Evolutionary conservation across 2,888 invertebrate species (phyloP).

Genomic region (Lepidocyrtinus sp.): DNA sequence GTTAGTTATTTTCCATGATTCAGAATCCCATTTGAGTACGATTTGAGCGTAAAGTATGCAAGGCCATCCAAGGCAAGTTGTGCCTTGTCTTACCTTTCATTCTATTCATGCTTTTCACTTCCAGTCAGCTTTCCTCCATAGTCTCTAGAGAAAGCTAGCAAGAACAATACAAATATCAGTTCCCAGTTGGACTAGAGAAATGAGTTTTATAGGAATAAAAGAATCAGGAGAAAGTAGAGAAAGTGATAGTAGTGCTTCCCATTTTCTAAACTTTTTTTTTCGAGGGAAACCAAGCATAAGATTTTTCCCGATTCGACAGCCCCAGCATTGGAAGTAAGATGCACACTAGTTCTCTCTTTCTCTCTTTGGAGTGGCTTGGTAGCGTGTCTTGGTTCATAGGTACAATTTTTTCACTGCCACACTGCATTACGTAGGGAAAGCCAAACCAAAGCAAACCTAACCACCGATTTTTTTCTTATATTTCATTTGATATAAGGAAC

Average conservation of each 20-base stretch:
- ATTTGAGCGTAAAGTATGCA: no score
- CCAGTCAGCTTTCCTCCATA: conserved; percentile 35
- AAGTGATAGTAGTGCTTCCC: no score
- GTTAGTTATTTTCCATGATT: no score
- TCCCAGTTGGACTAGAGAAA: no score
- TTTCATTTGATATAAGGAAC: neutral
- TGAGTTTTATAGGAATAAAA: no score
- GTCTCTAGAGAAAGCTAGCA: no score
- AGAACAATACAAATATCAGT: no score
- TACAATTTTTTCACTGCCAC: conserved; percentile 5
- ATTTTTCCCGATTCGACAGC: neutral
- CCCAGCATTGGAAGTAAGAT: conserved; percentile 15
- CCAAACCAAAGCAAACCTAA: neutral
- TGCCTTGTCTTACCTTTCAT: neutral
- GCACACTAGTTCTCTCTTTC: neutral
- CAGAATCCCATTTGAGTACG: no score
- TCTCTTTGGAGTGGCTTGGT: no score
- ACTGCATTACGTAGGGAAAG: neutral
- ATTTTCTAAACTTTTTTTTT: neutral
- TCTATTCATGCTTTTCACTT: conserved; percentile 26
- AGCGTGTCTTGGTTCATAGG: neutral
- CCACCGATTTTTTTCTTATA: neutral
- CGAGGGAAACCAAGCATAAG: conserved; percentile 5
- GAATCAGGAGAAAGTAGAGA: conserved; percentile 10
- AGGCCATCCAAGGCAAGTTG: neutral